These are phyloP conservation scores for Papio anubis DNA, from an alignment of 2,113 vertebrate genomes.

Conservation along the genomic window DNA sequence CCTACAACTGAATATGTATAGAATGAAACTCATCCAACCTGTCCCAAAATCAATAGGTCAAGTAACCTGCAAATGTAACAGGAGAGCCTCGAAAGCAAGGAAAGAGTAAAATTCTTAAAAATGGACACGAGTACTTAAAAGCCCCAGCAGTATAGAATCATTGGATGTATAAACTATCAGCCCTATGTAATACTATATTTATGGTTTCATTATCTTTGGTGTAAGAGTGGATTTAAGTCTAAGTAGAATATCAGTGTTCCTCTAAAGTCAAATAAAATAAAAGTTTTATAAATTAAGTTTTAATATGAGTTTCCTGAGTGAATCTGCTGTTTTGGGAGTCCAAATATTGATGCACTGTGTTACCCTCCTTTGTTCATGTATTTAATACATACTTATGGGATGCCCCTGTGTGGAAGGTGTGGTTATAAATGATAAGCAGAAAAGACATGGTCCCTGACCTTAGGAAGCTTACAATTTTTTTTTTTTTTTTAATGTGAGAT, in stretches of 20 bases:
- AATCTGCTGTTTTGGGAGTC: neutral
- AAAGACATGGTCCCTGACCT: neutral
- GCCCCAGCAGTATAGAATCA: neutral
- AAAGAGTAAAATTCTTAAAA: neutral
- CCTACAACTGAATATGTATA: neutral
- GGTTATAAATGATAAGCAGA: conserved; percentile 3
- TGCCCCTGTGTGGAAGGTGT: neutral
- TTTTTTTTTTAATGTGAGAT: neutral
- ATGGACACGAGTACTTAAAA: neutral
- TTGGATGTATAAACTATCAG: neutral
- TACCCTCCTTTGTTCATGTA: neutral
- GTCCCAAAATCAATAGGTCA: neutral
- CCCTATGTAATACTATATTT: neutral
- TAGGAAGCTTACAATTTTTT: neutral
- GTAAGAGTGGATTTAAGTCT: neutral
- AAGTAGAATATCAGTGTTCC: neutral
- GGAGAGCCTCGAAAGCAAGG: neutral
- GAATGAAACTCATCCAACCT: neutral
- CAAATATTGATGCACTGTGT: neutral
- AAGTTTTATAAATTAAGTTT: neutral
- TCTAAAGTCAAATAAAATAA: neutral
- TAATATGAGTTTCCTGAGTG: neutral
- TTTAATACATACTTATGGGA: neutral
- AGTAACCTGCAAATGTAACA: neutral
- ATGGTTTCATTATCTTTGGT: neutral